A percentile compares a stretch with the other conserved stretches of the same genome.
Evolutionary conservation across 2,888 invertebrate species (phyloP).

Genomic region (Gordius sp.): DNA sequence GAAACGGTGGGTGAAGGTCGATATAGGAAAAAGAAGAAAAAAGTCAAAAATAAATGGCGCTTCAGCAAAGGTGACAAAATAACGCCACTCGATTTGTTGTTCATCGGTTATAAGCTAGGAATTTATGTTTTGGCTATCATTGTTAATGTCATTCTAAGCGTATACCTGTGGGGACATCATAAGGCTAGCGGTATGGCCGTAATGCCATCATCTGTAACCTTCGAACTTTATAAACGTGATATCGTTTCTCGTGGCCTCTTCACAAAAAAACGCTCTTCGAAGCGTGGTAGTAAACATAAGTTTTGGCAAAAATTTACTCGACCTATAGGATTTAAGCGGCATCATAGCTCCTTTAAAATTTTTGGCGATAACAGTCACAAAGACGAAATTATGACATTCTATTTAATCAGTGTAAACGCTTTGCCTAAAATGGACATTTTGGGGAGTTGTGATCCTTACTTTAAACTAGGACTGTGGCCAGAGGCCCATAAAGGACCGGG

Average conservation of each 20-base stretch:
- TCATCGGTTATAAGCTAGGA: not conserved
- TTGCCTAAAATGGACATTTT: slow-evolving; percentile 13
- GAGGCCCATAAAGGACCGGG: not conserved
- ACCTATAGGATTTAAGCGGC: no score
- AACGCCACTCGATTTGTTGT: not conserved
- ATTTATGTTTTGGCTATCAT: not conserved
- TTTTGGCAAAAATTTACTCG: no score
- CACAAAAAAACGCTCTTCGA: no score
- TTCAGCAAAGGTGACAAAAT: not conserved
- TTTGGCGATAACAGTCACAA: not conserved
- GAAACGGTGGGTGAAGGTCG: not conserved
- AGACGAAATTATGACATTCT: not conserved
- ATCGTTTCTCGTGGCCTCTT: no score
- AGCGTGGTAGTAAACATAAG: no score
- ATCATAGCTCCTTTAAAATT: no score
- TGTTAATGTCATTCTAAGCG: not conserved
- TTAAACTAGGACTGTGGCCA: slow-evolving; percentile 4
- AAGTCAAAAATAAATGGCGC: not conserved
- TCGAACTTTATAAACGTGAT: slow-evolving; percentile 6
- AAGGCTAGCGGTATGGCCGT: not conserved
- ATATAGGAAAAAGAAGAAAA: not conserved
- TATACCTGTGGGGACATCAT: not conserved
- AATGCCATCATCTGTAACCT: not conserved
- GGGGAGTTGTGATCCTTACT: slow-evolving; percentile 11
- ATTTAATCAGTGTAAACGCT: not conserved